These are phyloP conservation scores for Cheilosia grossa DNA, from an alignment of 2,888 invertebrate species.

Conservation along the genomic window DNA sequence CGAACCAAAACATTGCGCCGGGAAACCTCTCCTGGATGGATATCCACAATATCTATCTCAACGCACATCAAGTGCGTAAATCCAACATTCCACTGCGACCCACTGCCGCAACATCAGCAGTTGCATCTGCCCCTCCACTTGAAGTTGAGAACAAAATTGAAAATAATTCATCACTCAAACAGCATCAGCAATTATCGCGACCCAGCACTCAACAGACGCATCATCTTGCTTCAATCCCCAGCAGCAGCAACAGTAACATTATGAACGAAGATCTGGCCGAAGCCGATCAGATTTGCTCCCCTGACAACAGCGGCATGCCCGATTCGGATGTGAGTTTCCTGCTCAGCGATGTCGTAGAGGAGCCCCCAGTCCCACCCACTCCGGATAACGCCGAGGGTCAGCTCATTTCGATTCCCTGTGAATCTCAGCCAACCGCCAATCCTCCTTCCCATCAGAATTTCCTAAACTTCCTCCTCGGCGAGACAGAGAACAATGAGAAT, in stretches of 20 bases:
- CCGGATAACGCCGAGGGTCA: conserved; percentile 60
- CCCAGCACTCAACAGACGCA: conserved; percentile 28
- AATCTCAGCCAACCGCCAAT: conserved; percentile 30
- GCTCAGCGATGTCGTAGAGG: conserved; percentile 13
- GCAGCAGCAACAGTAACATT: conserved; percentile 84
- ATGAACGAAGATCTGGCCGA: conserved; percentile 90
- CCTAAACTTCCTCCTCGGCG: conserved; percentile 71
- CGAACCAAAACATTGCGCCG: conserved; percentile 35
- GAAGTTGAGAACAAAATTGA: conserved; percentile 65
- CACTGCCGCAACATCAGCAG: conserved; percentile 2
- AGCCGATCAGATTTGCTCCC: conserved; percentile 89
- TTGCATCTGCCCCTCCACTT: not conserved
- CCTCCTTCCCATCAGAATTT: conserved; percentile 49
- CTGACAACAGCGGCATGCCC: conserved; percentile 73
- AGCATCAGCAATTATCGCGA: conserved; percentile 23
- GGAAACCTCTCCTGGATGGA: conserved; percentile 50
- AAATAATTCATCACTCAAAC: conserved; percentile 59
- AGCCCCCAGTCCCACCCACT: conserved; percentile 20
- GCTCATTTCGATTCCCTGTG: conserved; percentile 55
- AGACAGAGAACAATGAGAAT: conserved; percentile 81
- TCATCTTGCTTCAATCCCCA: conserved; percentile 23
- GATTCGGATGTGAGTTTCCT: conserved; percentile 46
- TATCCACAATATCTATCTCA: conserved; percentile 67
- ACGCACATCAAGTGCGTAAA: conserved; percentile 62
- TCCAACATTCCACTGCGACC: conserved; percentile 66